These are phyloP conservation scores for Brachionus calyciflorus DNA, from an alignment of 1,140 invertebrate genomes.

Conservation along the genomic window DNA sequence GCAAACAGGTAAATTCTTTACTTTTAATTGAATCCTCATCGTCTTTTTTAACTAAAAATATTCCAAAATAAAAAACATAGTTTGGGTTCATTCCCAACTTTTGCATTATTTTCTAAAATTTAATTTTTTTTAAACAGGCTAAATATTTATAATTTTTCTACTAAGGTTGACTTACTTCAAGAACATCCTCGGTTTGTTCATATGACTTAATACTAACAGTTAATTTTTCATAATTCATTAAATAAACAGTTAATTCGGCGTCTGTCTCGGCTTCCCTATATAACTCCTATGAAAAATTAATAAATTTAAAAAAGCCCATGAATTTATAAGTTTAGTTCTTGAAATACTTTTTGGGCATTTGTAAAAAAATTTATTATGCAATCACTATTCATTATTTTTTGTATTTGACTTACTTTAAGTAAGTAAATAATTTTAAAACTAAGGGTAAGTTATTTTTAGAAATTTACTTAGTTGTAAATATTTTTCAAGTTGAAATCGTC, in stretches of 20 bases:
- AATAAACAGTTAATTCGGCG: slow-evolving; percentile 74
- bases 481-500: slow-evolving; percentile 80
- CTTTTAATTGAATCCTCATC: slow-evolving; percentile 65
- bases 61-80: slow-evolving; percentile 78
- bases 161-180: slow-evolving; percentile 65
- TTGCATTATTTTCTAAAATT: slow-evolving; percentile 70
- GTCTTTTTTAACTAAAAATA: slow-evolving; percentile 78
- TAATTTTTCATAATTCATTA: slow-evolving; percentile 80
- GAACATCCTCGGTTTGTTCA: slow-evolving; percentile 75
- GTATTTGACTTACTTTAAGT: slow-evolving; percentile 86
- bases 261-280: slow-evolving; percentile 67
- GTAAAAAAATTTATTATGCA: slow-evolving; percentile 78
- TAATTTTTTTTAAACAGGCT: neutral
- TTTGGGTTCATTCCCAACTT: slow-evolving; percentile 72
- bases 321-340: slow-evolving; percentile 44
- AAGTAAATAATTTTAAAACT: no score
- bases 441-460: slow-evolving; percentile 39
- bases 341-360: slow-evolving; percentile 75
- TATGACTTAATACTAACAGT: slow-evolving; percentile 74
- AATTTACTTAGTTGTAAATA: slow-evolving; percentile 79
- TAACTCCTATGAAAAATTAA: slow-evolving; percentile 56
- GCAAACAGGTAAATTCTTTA: neutral
- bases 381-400: slow-evolving; percentile 72
- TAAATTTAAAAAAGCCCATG: no score
- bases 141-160: neutral